Conservation (phyloP, 2,797 vertebrate genomes). For the Netta rufina region DNA sequence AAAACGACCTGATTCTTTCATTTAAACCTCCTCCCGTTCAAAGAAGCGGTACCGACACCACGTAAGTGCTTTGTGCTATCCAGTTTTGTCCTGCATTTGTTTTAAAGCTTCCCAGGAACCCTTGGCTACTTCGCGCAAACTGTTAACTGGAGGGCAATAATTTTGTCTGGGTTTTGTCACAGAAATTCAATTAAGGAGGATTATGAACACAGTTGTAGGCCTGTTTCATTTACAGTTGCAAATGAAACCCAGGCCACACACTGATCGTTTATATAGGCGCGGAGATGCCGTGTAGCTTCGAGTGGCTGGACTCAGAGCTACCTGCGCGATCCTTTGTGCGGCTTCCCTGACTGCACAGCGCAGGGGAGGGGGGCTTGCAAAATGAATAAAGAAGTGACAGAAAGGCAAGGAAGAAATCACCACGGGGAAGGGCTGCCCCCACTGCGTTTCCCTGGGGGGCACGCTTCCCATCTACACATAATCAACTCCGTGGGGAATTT, state of each 20-base stretch:
- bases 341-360: constrained; percentile 14
- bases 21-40: background rate
- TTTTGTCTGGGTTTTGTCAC: constrained; percentile 75
- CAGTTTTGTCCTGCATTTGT: constrained; percentile 54
- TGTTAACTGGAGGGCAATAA: constrained; percentile 70
- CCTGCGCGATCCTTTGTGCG: constrained; percentile 60
- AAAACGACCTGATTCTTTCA: constrained; percentile 14
- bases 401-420: background rate
- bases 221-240: constrained; percentile 77
- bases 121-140: constrained; percentile 26
- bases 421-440: constrained; percentile 25
- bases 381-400: constrained; percentile 33
- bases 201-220: constrained; percentile 75
- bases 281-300: constrained; percentile 38
- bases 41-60: constrained; percentile 32
- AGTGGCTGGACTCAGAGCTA: constrained; percentile 19
- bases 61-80: background rate
- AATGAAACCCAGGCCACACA: constrained; percentile 76
- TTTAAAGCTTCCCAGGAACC: constrained; percentile 68
- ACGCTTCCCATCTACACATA: constrained; percentile 44
- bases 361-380: background rate
- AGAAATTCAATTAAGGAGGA: constrained; percentile 77
- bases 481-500: constrained; percentile 64
- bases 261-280: constrained; percentile 66
- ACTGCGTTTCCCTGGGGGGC: constrained; percentile 42